phyloP scores from a whole-genome alignment of 1,140 invertebrate species.

The Dufourea novaeangliae region DNA sequence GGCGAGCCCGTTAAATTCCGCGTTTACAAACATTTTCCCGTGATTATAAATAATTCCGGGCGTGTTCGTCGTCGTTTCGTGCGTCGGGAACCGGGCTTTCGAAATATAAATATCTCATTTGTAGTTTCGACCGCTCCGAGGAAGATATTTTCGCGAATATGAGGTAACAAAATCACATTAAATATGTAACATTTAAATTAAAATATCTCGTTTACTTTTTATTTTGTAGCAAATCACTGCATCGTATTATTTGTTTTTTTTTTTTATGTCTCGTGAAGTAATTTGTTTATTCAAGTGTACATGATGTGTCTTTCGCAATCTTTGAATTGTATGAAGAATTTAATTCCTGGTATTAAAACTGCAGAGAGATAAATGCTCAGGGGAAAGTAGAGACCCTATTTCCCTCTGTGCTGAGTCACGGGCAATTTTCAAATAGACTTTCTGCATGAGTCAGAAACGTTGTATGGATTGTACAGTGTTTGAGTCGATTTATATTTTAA shows the following conservation, averaged over 20 bases:
- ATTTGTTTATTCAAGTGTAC: too few relatives aligned
- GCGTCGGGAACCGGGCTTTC: neutral
- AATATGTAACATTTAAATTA: too few relatives aligned
- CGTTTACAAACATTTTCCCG: neutral
- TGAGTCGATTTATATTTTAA: neutral
- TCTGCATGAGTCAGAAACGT: neutral
- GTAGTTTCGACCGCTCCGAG: neutral
- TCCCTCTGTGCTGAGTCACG: neutral
- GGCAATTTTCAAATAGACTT: constrained; percentile 7
- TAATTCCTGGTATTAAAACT: neutral
- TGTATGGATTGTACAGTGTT: neutral
- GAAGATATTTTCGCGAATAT: too few relatives aligned
- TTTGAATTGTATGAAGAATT: too few relatives aligned
- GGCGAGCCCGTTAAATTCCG: constrained; percentile 5
- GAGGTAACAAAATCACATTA: too few relatives aligned
- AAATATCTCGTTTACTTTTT: too few relatives aligned
- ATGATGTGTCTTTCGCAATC: too few relatives aligned
- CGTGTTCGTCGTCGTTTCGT: neutral
- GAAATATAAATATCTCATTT: neutral
- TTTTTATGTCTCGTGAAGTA: too few relatives aligned
- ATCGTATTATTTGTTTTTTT: too few relatives aligned
- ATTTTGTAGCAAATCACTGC: too few relatives aligned
- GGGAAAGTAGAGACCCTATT: neutral
- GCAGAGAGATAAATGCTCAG: neutral
- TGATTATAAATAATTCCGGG: neutral